Evolutionary conservation across 2,797 vertebrate species (phyloP).

Genomic region (Diglossa cyanea): DNA sequence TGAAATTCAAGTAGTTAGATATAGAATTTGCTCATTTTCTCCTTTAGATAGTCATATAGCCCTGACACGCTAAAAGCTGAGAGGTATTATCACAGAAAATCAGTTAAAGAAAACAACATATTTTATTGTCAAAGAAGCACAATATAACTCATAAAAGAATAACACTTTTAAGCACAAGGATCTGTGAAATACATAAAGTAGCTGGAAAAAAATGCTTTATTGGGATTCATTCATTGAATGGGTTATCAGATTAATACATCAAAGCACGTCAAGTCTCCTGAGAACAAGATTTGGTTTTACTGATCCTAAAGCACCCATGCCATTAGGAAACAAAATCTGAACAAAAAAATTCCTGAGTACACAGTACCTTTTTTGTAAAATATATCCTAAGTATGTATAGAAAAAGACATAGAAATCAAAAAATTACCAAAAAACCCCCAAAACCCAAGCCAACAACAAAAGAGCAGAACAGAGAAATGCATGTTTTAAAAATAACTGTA

Average conservation of each 20-base stretch:
- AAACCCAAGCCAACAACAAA: neutral
- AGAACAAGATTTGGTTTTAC: neutral
- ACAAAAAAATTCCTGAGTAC: neutral
- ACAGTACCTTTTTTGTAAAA: neutral
- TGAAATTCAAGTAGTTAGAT: neutral
- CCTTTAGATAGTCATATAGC: neutral
- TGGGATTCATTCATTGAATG: neutral
- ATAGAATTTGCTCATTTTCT: neutral
- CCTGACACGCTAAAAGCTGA: neutral
- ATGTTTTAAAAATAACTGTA: neutral
- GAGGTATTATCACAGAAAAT: neutral
- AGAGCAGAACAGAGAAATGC: neutral
- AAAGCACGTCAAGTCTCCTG: neutral
- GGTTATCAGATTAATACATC: neutral
- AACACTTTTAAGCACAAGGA: neutral
- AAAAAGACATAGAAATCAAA: conserved; percentile 26
- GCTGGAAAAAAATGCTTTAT: neutral
- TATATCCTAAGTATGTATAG: neutral
- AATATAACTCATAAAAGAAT: neutral
- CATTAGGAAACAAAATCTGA: conserved; percentile 31
- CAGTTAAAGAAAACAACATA: neutral
- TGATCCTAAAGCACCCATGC: conserved; percentile 1
- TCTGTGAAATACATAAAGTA: conserved; percentile 1
- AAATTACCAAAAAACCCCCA: neutral
- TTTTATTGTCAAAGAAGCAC: neutral